Base-by-base conservation (phyloP, 1,140 invertebrate species). In the Pseudobourletiella spinata region DNA sequence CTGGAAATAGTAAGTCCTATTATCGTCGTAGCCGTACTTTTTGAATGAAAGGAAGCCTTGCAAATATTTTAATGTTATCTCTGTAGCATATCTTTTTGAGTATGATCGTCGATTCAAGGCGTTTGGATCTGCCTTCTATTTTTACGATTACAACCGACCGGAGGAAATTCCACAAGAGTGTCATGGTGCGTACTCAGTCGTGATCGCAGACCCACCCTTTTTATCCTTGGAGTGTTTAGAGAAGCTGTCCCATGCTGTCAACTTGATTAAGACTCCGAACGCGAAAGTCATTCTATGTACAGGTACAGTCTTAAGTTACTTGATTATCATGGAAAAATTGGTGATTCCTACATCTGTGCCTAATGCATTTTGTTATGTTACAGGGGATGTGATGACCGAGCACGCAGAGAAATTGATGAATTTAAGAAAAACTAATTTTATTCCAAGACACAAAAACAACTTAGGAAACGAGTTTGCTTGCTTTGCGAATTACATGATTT, bases 141-240 rank as follows among this genome's bases (percentile, higher is more conserved):
- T 83, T 57, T 98, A 95, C 72, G 91, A 98, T 74, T 96, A 95
- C 72, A 92, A 90, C 63, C 74, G 77, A 16, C 92, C 92, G 3
- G 74, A 86, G 35, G 79, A 84, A 51, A 72, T 96, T 15, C 82
- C 87, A 0, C 65, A 75, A 60, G 78, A 86, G 0, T 76, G 83
- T 28, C 65, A 76, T 16, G 76, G 78, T 46, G 73, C 74, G 24
- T 97, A 87, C 77, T 88, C 95, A 75, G 70, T 97, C 18, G 86
- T 98, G 2, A 79, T 97, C 57, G 89, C 86, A 0, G 94, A 98
- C 79, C 94, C 95, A 14, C 95, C 95, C 14, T 97, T 95, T 77
- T 76, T 98, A 4, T 88, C 91, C 0, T 86, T 92, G 68, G 93
- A 97, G 76, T 98, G 95, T 78, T 79, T 96, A 18, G 81, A 81